These are phyloP conservation scores for Tapera naevia DNA, from an alignment of 2,797 vertebrate species.

Conservation along the genomic window DNA sequence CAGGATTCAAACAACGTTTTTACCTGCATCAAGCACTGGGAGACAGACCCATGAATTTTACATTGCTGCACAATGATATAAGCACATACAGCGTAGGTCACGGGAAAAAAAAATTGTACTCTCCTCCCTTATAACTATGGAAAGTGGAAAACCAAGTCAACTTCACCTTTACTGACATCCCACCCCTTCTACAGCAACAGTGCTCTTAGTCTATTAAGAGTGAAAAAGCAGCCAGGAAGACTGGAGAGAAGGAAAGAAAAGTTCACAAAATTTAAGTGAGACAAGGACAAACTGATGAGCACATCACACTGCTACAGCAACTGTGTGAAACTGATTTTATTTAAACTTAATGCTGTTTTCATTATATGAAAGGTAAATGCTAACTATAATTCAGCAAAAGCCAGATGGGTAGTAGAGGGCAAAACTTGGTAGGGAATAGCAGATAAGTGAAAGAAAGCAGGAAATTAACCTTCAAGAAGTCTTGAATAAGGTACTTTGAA, in stretches of 20 bases:
- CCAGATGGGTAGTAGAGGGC: not conserved
- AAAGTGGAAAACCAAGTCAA: not conserved
- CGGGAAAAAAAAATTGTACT: rapidly evolving
- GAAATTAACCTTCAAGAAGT: not conserved
- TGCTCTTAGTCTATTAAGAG: not conserved
- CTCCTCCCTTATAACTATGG: not conserved
- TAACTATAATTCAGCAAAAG: not conserved
- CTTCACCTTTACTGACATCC: not conserved
- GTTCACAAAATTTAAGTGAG: not conserved
- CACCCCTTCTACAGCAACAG: not conserved
- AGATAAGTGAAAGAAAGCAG: not conserved
- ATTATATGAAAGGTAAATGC: not conserved
- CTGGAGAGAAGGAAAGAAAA: not conserved
- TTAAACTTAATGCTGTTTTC: not conserved
- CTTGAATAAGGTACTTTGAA: not conserved
- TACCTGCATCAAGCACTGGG: not conserved
- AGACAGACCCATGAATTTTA: not conserved
- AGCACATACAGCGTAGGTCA: not conserved
- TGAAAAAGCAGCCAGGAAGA: not conserved
- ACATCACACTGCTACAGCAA: not conserved
- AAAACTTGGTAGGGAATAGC: not conserved
- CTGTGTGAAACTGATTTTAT: not conserved
- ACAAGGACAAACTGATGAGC: not conserved
- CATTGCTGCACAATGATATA: not conserved
- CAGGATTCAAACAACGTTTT: not conserved